Conservation (phyloP, 1,140 invertebrate genomes). For the Acromyrmex heyeri region DNA sequence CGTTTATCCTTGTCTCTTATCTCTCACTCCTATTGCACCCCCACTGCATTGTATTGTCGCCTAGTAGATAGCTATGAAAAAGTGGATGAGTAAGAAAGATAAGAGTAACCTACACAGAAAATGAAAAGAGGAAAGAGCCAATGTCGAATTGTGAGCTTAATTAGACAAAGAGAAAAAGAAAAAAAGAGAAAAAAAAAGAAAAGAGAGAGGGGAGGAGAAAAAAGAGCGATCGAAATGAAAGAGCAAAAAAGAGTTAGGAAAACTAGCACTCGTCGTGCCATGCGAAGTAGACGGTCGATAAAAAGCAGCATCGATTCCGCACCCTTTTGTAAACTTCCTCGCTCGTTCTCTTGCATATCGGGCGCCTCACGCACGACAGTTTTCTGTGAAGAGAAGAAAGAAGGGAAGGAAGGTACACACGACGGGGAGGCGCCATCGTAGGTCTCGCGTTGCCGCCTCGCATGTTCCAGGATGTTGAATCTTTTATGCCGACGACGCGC, state of each 20-base stretch:
- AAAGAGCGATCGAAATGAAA: background rate
- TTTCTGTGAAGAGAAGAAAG: constrained; percentile 49
- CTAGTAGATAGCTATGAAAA: background rate
- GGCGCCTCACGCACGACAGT: constrained; percentile 69
- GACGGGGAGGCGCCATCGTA: constrained; percentile 55
- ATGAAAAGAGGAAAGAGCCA: constrained; percentile 13
- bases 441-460: constrained; percentile 50
- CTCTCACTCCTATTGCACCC: background rate
- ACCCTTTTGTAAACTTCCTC: constrained; percentile 21
- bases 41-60: constrained; percentile 8
- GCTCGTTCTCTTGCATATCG: background rate
- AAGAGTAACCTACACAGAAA: constrained; percentile 33
- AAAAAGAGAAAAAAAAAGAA: background rate
- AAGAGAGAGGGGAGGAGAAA: background rate
- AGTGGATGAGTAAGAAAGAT: constrained; percentile 27
- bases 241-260: constrained; percentile 10
- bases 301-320: constrained; percentile 67
- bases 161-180: constrained; percentile 8
- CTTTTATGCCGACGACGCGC: constrained; percentile 59
- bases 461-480: constrained; percentile 62
- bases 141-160: constrained; percentile 10
- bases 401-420: constrained; percentile 69
- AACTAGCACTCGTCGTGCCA: constrained; percentile 37
- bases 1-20: constrained; percentile 20
- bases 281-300: constrained; percentile 59